Evolutionary conservation across 2,113 vertebrate species (phyloP), one percentile per base, ranked within the genome.

Genomic region (Phoxinus phoxinus): DNA sequence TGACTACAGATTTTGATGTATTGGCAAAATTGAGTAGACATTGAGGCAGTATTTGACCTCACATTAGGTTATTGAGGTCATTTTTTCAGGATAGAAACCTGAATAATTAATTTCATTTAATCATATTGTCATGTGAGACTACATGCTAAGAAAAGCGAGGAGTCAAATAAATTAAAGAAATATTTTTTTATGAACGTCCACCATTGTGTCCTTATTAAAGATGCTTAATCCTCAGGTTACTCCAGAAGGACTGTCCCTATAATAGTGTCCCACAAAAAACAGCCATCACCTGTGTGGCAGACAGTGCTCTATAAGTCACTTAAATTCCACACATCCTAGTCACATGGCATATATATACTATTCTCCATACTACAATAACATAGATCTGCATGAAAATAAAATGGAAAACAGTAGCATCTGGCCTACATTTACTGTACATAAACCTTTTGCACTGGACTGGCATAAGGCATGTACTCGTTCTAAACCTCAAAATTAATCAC

Each of bases 401-500:
- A 80, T 74, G 63, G 5, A 53, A 44, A 41, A 51, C 12, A 35
- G 19, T 32, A 58, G 74, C 46, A 63, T 53, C 59, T 32, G 58
- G 13, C 46, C 74, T 83, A 75, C 35, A 86, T 81, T 72, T 72
- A 81, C 41, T 41, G 41, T 41, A 41, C 11, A 71, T 61, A 56
- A 73, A 48, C 41, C 77, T 81, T 72, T 69, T 76, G 32, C 25
- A 5, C 15, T 51, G 10, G 58, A 65, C 30, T 83, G 56, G 27
- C 69, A 79, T 51, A 73, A 25, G 30, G 85, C 81, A 77, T 73
- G 93, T 27, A 58, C 46, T 83, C 30, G 0, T 48, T 91, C 92
- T 89, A 89, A 92, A 90, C 86, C 81, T 78, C 58, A 81, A 32
- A 84, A 83, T 92, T 94, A 95, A 95, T 95, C 93, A 95, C 91